Evolutionary conservation across 2,113 vertebrate genomes (phyloP).

Genomic region (Brachypodius melanocephalos): DNA sequence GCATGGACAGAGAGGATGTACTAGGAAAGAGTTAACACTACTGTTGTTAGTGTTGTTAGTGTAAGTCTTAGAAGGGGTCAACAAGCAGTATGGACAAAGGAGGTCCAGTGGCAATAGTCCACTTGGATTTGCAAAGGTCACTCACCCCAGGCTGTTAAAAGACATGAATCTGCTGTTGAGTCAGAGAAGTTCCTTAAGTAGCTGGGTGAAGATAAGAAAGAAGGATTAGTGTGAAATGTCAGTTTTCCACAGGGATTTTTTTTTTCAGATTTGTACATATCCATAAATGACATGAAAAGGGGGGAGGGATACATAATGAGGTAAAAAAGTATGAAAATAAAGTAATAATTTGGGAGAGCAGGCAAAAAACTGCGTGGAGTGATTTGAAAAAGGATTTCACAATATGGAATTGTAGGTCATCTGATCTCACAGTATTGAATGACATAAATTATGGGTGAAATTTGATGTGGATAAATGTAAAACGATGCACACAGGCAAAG

Average conservation of each 20-base stretch:
- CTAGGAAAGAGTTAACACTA: background rate
- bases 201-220: background rate
- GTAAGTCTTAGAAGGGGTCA: background rate
- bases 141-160: background rate
- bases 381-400: background rate
- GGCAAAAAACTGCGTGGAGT: background rate
- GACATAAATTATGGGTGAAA: background rate
- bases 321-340: background rate
- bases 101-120: background rate
- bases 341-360: background rate
- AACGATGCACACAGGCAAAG: background rate
- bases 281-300: background rate
- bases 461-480: background rate
- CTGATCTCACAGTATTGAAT: background rate
- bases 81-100: background rate
- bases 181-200: background rate
- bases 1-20: background rate
- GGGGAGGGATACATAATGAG: background rate
- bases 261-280: background rate
- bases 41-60: background rate
- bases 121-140: background rate
- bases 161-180: background rate
- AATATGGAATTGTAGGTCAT: background rate
- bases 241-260: background rate
- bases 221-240: background rate